Base-by-base conservation (phyloP, 2,888 invertebrate species). In the Hemistola chrysoprasaria region DNA sequence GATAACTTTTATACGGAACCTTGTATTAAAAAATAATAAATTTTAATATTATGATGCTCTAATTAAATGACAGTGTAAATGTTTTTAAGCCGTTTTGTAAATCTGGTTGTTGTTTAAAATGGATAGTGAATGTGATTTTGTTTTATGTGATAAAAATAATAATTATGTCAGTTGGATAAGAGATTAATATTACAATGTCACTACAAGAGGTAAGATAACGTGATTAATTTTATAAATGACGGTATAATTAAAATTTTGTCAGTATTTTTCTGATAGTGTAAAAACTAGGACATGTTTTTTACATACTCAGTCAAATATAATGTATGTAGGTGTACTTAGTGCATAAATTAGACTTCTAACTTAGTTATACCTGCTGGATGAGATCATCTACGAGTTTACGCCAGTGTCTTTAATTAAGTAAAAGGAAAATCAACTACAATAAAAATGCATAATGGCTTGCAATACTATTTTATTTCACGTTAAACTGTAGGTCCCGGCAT, bases 191-290 rank as follows among this genome's bases (percentile, higher is more conserved):
- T 43, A 69, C 65, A 40, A 85, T 87, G 87, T 87, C 87, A 59
- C 72, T 87, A 44, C 77, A 78, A 59, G 84, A 87, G 87, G 87
- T 87, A 56, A 82, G 84, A 44, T 56, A 39, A 40, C 20, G 20
- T 11, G 43, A 56, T 46, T 52, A 42, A 55, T 57, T 24, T 36
- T 24, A 35, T 30, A 28, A 35, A 36, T 41, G 40, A 11, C 49
- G 45, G 40, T 40, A 46, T 35, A 31, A 10, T 8, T 16, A 21
- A 30, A 28, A 42, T 30, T 35, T 35, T 16, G 16, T 16, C 4
- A 16, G 16, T 16, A 16, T 2, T 16, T 16, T n/a, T n/a, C n/a
- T n/a, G n/a, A n/a, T n/a, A n/a, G n/a, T n/a, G n/a, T n/a, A n/a
- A n/a, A n/a, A n/a, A n/a, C n/a, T n/a, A n/a, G n/a, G n/a, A n/a